Evolutionary conservation across 1,140 invertebrate species (phyloP).

Genomic region (Rhagoletis pomonella): DNA sequence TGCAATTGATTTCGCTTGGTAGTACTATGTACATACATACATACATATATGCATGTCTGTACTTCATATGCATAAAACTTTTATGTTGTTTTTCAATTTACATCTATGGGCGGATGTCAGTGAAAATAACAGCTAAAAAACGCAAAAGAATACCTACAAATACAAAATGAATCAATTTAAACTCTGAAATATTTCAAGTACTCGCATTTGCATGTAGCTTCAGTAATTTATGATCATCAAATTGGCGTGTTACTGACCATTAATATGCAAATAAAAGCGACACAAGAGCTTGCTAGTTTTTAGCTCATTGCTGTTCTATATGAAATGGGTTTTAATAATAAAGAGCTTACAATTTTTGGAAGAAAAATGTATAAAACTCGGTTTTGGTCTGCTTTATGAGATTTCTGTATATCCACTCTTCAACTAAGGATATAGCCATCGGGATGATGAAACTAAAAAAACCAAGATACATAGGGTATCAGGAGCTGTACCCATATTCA

Average conservation of each 20-base stretch:
- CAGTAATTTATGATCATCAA: conserved; percentile 20
- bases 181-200: background rate
- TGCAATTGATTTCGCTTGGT: conserved; percentile 32
- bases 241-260: background rate
- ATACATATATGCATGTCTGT: background rate
- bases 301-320: background rate
- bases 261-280: background rate
- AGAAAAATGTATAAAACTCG: background rate
- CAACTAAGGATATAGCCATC: too few species aligned
- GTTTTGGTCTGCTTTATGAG: too few species aligned
- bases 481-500: too few species aligned
- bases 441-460: too few species aligned
- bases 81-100: background rate
- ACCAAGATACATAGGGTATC: too few species aligned
- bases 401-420: too few species aligned
- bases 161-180: background rate
- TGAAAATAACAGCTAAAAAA: background rate
- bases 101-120: background rate
- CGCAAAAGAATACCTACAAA: background rate
- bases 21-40: too few species aligned
- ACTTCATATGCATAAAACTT: background rate
- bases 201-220: background rate
- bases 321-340: background rate
- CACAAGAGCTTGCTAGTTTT: background rate
- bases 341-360: background rate